Evolutionary conservation across 2,888 invertebrate genomes (phyloP).

Genomic region (Baccha elongata): DNA sequence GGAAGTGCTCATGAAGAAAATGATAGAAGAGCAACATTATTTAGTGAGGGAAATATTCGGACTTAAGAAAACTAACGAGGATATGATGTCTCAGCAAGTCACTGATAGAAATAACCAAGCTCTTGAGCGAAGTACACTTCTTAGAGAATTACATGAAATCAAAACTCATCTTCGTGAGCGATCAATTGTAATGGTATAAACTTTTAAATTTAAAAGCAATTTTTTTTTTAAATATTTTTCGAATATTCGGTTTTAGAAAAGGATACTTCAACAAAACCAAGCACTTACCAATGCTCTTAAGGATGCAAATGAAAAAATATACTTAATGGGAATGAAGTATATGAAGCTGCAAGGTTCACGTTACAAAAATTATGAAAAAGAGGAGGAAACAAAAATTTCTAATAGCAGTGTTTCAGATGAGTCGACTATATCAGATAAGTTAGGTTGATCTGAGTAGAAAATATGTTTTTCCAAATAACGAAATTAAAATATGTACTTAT

Average conservation of each 20-base stretch:
- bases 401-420: background rate
- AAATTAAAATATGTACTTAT: no score
- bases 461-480: no score
- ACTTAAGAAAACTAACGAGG: slow-evolving; percentile 76
- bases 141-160: slow-evolving; percentile 76
- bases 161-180: slow-evolving; percentile 73
- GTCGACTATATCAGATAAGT: no score
- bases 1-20: slow-evolving; percentile 77
- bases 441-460: no score
- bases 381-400: background rate
- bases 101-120: slow-evolving; percentile 79
- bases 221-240: background rate
- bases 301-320: slow-evolving; percentile 76
- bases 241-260: slow-evolving; percentile 75
- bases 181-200: slow-evolving; percentile 72
- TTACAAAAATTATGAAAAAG: background rate
- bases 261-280: slow-evolving; percentile 71
- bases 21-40: slow-evolving; percentile 79
- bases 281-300: slow-evolving; percentile 73
- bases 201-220: background rate
- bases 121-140: slow-evolving; percentile 77
- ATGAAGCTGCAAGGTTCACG: slow-evolving; percentile 64
- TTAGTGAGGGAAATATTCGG: slow-evolving; percentile 78
- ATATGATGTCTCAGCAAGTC: slow-evolving; percentile 76
- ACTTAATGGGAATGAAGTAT: slow-evolving; percentile 77